Evolutionary conservation across 2,113 vertebrate genomes (phyloP).

Genomic region (Psettodes erumei): DNA sequence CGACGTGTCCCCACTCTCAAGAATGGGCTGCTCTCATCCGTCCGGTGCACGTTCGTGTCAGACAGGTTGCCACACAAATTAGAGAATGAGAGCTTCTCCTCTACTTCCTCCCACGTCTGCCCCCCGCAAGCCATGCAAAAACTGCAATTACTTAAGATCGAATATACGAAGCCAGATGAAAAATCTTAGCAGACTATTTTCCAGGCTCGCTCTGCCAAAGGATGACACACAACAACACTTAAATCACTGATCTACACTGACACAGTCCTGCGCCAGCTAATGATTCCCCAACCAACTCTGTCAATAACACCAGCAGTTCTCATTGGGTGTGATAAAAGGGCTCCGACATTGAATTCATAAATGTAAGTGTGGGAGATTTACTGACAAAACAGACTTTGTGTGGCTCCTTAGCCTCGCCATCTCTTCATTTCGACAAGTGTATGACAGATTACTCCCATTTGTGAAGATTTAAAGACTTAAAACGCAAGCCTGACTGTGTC

Average conservation of each 20-base stretch:
- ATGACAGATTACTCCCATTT: constrained; percentile 44
- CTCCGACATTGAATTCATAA: constrained; percentile 22
- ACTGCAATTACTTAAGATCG: constrained; percentile 50
- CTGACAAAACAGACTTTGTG: constrained; percentile 15
- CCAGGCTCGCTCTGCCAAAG: constrained; percentile 16
- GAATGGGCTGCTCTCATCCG: constrained; percentile 32
- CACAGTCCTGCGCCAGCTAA: constrained; percentile 18
- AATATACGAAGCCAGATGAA: constrained; percentile 36
- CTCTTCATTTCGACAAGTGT: constrained; percentile 27
- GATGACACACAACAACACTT: constrained; percentile 41
- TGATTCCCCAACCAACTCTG: constrained; percentile 44
- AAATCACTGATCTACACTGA: constrained; percentile 33
- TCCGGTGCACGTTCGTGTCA: constrained; percentile 19
- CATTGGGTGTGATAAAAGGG: constrained; percentile 4
- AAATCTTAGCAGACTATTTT: constrained; percentile 30
- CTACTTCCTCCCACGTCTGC: constrained; percentile 4
- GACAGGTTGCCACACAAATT: constrained; percentile 43
- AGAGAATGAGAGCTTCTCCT: constrained; percentile 23
- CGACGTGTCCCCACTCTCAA: constrained; percentile 13
- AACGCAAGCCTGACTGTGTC: constrained; percentile 32
- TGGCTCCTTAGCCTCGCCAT: constrained; percentile 7
- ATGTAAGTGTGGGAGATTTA: constrained; percentile 31
- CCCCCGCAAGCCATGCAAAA: constrained; percentile 35
- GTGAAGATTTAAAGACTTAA: constrained; percentile 44
- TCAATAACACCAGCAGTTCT: constrained; percentile 42